A percentile compares a stretch with the other conserved stretches of the same genome.
Conservation (phyloP, 1,140 invertebrate genomes). For the Lithobius niger region DNA sequence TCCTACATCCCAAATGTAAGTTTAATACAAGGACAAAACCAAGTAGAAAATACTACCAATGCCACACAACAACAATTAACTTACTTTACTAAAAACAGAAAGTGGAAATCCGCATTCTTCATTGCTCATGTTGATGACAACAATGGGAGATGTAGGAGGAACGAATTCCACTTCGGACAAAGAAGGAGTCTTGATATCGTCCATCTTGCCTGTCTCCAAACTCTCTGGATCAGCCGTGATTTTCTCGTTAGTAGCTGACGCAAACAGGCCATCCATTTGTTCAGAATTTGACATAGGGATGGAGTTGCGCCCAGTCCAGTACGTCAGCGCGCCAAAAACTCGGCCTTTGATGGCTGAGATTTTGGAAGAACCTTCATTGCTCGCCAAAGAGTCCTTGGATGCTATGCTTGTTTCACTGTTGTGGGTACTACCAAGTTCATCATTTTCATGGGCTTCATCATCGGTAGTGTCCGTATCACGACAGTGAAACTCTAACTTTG, state of each 20-base stretch:
- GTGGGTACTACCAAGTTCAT: conserved; percentile 11
- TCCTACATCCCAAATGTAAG: too few relatives aligned
- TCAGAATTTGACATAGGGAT: neutral
- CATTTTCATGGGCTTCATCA: conserved; percentile 11
- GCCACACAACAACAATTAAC: neutral
- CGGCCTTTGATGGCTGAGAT: conserved; percentile 21
- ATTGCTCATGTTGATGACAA: conserved; percentile 19
- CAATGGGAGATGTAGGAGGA: conserved; percentile 7
- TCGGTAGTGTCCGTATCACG: conserved; percentile 16
- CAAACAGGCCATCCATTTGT: neutral
- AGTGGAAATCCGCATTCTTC: conserved; percentile 72
- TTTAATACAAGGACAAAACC: too few relatives aligned
- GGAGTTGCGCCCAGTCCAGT: conserved; percentile 16
- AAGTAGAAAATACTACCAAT: neutral
- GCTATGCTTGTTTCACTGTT: conserved; percentile 19
- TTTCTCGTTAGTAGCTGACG: neutral
- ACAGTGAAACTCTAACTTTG: conserved; percentile 23
- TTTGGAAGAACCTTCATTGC: conserved; percentile 14
- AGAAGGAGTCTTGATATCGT: neutral
- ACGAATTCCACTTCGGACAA: neutral
- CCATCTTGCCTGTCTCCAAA: neutral
- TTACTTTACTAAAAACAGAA: conserved; percentile 68
- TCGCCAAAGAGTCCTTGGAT: conserved; percentile 18
- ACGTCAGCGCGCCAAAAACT: conserved; percentile 20
- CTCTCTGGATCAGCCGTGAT: neutral